Evolutionary conservation across 2,113 vertebrate genomes (phyloP), one percentile per base, ranked within the genome.

Genomic region (Crocuta crocuta): DNA sequence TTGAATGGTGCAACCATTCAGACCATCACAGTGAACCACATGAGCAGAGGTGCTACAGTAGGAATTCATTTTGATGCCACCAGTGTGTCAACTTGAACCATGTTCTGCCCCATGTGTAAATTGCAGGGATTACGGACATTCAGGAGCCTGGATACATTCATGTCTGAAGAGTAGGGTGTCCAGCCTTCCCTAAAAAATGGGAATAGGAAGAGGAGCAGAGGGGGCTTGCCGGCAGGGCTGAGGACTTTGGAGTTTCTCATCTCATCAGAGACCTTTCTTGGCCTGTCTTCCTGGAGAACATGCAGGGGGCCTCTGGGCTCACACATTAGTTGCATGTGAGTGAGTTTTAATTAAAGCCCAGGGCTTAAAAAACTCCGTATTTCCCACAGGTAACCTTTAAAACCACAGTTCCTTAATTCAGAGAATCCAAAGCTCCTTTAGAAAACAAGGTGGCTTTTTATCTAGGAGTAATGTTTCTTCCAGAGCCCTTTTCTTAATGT

Each of bases 341-440:
- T 97, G 89, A 89, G 82, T 94, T 98, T 97, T 98, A 97, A 97
- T 98, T 97, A 97, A 97, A 95, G 94, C 95, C 78, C 53, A 73
- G 73, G 87, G 58, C 83, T 96, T 95, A 94, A 83, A 97, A 95
- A 95, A 74, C 90, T 93, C 55, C 74, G 53, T 90, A 65, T 94
- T 98, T 94, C 96, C 95, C 5, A 4, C 63, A 92, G 35, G 84
- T 97, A 96, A 83, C 80, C 93, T 66, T 96, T 86, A 74, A 80
- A 83, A 43, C 91, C 86, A 96, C 45, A 95, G 94, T 91, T 97
- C 31, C 85, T 93, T 91, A 84, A 95, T 93, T 97, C 89, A 80
- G 89, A 97, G 95, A 93, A 86, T 91, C 95, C 86, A 80, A 89
- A 93, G 50, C 85, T 96, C 85, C 81, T 97, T 94, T 93, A 79